phyloP scores from a whole-genome alignment of 2,797 vertebrate species.

The Bucorvus abyssinicus region DNA sequence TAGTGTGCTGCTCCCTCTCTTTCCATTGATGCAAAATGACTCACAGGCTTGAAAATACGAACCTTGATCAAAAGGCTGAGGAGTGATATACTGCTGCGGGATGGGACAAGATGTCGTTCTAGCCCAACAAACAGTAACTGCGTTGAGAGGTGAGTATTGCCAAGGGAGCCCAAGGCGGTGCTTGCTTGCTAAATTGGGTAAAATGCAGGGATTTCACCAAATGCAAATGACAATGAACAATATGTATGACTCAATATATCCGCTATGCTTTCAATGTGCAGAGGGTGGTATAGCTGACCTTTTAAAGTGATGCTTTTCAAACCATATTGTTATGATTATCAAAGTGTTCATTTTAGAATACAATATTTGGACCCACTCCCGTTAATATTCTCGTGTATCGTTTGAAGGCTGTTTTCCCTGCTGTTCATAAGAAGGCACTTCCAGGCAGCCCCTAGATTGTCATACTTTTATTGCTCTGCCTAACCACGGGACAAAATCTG shows the following conservation, averaged over 20 bases:
- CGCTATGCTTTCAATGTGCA: conserved; percentile 73
- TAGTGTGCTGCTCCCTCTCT: background rate
- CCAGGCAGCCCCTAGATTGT: background rate
- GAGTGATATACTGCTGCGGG: conserved; percentile 28
- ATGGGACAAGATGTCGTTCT: conserved; percentile 32
- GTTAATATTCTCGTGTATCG: background rate
- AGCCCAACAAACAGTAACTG: conserved; percentile 30
- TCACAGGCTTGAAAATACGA: conserved; percentile 30
- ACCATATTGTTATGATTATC: conserved; percentile 77
- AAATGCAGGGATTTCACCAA: conserved; percentile 80
- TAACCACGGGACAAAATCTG: background rate
- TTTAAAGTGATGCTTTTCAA: conserved; percentile 74
- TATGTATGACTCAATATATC: conserved; percentile 81
- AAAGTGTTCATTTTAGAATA: conserved; percentile 50
- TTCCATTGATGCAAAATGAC: conserved; percentile 9
- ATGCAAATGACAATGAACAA: conserved; percentile 83
- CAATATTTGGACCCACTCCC: conserved; percentile 42
- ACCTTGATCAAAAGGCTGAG: conserved; percentile 23
- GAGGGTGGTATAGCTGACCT: conserved; percentile 73
- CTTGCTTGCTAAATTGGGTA: conserved; percentile 74
- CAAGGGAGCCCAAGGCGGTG: conserved; percentile 57
- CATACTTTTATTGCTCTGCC: background rate
- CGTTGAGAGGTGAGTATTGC: conserved; percentile 34
- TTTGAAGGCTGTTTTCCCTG: background rate
- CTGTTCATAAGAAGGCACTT: background rate